Conservation (phyloP, 1,140 invertebrate species). For the Maniola jurtina region DNA sequence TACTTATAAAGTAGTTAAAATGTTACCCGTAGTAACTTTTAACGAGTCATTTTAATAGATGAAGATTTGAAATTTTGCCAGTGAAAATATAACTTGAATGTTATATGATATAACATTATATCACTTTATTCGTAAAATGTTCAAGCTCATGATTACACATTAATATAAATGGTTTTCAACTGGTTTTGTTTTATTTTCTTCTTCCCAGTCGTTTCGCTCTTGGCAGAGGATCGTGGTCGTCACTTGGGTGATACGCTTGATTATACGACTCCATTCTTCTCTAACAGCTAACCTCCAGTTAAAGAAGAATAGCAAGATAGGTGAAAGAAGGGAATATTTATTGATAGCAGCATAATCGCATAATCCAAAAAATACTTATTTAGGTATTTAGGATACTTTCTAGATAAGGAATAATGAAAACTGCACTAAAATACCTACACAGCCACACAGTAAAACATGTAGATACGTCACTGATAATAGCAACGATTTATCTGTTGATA, state of each 20-base stretch:
- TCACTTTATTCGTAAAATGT: slow-evolving; percentile 64
- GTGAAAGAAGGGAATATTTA: too few species aligned
- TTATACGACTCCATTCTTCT: too few species aligned
- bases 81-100: slow-evolving; percentile 48
- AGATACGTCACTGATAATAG: slow-evolving; percentile 21
- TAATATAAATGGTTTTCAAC: slow-evolving; percentile 72
- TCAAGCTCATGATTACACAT: slow-evolving; percentile 60
- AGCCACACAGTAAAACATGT: background rate
- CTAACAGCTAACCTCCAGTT: too few species aligned
- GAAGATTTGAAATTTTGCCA: slow-evolving; percentile 21
- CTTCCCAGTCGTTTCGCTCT: background rate
- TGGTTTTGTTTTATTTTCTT: slow-evolving; percentile 51
- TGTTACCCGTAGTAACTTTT: slow-evolving; percentile 27
- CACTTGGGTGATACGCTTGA: too few species aligned
- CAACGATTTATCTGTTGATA: slow-evolving; percentile 47
- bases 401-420: background rate
- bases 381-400: too few species aligned
- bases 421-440: background rate
- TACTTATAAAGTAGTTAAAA: background rate
- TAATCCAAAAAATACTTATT: too few species aligned
- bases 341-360: too few species aligned
- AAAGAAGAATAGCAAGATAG: too few species aligned
- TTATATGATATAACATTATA: too few species aligned
- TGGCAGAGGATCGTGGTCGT: too few species aligned
- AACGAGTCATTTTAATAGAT: slow-evolving; percentile 23